Conservation (phyloP, 2,888 invertebrate species). For the Sinopyrophorus schimmeli region DNA sequence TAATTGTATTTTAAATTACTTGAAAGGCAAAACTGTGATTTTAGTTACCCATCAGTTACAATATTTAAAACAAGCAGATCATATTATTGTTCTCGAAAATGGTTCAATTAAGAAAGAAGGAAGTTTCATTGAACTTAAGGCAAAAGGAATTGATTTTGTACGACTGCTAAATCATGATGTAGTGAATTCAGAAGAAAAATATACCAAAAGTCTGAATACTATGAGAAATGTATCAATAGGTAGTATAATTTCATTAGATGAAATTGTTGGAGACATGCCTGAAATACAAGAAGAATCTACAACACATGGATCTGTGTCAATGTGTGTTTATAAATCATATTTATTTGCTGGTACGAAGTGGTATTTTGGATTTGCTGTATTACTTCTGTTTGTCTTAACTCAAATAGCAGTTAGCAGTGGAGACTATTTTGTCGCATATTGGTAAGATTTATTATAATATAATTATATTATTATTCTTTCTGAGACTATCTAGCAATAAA, state of each 20-base stretch:
- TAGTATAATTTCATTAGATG: slow-evolving; percentile 31
- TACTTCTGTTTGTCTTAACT: slow-evolving; percentile 65
- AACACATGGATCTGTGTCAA: slow-evolving; percentile 44
- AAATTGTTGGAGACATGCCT: neutral
- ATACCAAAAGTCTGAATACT: neutral
- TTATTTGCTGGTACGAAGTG: slow-evolving; percentile 72
- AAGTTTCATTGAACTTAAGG: slow-evolving; percentile 69
- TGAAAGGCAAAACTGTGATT: slow-evolving; percentile 68
- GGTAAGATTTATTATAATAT: slow-evolving; percentile 58
- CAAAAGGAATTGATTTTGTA: slow-evolving; percentile 73
- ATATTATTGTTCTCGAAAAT: slow-evolving; percentile 61
- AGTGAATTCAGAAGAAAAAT: slow-evolving; percentile 37
- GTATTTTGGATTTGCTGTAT: slow-evolving; percentile 62
- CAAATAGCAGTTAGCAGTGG: slow-evolving; percentile 73
- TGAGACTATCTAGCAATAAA: no score
- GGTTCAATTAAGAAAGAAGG: slow-evolving; percentile 62
- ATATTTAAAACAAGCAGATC: slow-evolving; percentile 60
- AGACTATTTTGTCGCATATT: slow-evolving; percentile 79
- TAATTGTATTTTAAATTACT: slow-evolving; percentile 66
- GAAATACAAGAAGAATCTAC: slow-evolving; percentile 46
- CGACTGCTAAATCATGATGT: slow-evolving; percentile 48
- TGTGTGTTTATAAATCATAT: slow-evolving; percentile 67
- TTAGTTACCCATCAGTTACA: slow-evolving; percentile 74
- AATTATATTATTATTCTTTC: neutral
- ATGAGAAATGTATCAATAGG: slow-evolving; percentile 4